A percentile compares a stretch with the other conserved stretches of the same genome.
Evolutionary conservation across 1,140 invertebrate species (phyloP).

Genomic region (Littorina saxatilis): DNA sequence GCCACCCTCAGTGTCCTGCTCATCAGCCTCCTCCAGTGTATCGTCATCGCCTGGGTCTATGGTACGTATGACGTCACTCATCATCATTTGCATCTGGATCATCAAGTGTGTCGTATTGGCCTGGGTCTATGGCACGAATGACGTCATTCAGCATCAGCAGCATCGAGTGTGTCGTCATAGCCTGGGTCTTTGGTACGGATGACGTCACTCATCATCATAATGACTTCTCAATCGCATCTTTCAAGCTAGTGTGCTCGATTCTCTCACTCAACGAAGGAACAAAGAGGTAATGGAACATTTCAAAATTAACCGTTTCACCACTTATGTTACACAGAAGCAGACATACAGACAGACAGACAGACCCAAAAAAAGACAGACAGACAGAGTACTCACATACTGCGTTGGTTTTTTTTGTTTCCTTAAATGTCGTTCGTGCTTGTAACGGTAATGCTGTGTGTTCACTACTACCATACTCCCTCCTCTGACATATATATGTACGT

Average conservation of each 20-base stretch:
- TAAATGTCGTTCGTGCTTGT: neutral
- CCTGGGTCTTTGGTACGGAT: neutral
- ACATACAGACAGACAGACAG: too few relatives aligned
- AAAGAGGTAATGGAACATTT: too few relatives aligned
- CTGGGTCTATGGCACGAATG: neutral
- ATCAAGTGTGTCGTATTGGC: neutral
- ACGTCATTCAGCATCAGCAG: neutral
- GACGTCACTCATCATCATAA: too few relatives aligned
- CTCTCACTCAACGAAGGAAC: too few relatives aligned
- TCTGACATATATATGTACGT: neutral
- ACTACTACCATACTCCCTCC: neutral
- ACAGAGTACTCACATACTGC: neutral
- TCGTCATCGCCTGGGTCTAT: constrained; percentile 69
- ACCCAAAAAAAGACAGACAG: too few relatives aligned
- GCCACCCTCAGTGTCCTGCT: constrained; percentile 89
- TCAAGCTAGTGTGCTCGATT: too few relatives aligned
- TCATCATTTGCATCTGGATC: neutral
- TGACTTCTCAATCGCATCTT: too few relatives aligned
- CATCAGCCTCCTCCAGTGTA: constrained; percentile 81
- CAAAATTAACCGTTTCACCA: too few relatives aligned
- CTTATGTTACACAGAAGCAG: too few relatives aligned
- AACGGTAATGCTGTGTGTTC: neutral
- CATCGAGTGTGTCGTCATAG: neutral
- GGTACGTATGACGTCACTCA: constrained; percentile 42
- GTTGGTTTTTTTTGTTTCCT: neutral